A percentile compares a stretch with the other conserved stretches of the same genome.
These are phyloP conservation scores for Chrysina gloriosa DNA, from an alignment of 2,888 invertebrate species.

Conservation along the genomic window DNA sequence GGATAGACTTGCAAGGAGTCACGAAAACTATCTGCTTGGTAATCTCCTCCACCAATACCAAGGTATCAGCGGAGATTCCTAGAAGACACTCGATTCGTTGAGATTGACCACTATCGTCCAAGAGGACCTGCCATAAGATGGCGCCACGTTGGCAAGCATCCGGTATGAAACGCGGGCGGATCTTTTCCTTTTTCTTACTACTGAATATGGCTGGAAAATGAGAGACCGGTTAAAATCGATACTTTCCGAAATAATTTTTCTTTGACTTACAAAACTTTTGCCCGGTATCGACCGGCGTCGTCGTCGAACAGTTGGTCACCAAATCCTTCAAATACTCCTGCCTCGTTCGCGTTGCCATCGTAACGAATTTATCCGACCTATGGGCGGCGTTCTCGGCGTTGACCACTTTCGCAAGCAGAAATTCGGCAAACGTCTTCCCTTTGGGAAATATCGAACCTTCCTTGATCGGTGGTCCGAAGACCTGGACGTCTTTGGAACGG, in stretches of 20 bases:
- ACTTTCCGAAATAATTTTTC: background rate
- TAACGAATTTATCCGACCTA: conserved; percentile 94
- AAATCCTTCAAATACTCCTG: conserved; percentile 96
- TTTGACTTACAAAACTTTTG: conserved; percentile 85
- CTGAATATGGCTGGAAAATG: conserved; percentile 68
- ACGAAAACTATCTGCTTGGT: conserved; percentile 87
- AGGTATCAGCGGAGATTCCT: conserved; percentile 87
- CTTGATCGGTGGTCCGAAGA: conserved; percentile 96
- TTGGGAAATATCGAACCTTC: conserved; percentile 88
- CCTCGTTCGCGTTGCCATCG: conserved; percentile 95
- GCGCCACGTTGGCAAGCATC: conserved; percentile 82
- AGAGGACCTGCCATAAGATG: conserved; percentile 84
- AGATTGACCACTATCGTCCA: conserved; percentile 77
- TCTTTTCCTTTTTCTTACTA: conserved; percentile 81
- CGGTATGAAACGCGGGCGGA: conserved; percentile 78
- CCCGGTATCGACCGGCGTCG: conserved; percentile 83
- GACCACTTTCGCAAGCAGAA: conserved; percentile 93
- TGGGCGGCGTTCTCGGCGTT: conserved; percentile 98
- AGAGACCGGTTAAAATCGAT: background rate
- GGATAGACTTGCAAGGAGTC: conserved; percentile 83
- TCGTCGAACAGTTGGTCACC: conserved; percentile 84
- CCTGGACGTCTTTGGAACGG: conserved; percentile 49
- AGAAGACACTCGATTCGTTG: conserved; percentile 80
- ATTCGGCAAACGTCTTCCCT: conserved; percentile 94
- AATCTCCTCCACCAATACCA: conserved; percentile 87